These are phyloP conservation scores for Spizaetus ornatus DNA, from an alignment of 2,113 vertebrate genomes.

Conservation along the genomic window DNA sequence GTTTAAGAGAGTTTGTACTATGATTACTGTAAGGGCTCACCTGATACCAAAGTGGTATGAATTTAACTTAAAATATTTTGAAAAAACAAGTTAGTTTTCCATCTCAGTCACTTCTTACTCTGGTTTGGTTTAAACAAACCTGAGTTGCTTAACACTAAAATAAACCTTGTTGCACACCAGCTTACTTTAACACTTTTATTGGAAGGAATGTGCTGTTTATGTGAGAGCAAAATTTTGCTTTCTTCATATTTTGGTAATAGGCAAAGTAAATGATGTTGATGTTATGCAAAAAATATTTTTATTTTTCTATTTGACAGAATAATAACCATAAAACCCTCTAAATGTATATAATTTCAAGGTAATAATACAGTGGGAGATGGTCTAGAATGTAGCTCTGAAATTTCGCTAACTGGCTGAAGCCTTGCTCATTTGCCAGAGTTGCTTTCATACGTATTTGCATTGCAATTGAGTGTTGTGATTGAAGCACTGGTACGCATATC, in stretches of 20 bases:
- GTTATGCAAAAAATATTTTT: neutral
- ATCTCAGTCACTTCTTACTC: neutral
- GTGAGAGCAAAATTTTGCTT: neutral
- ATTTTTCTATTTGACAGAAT: neutral
- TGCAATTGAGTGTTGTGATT: neutral
- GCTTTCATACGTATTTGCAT: neutral
- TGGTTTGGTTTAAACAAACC: neutral
- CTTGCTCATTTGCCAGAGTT: neutral
- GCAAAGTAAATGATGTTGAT: neutral
- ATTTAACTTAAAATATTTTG: neutral
- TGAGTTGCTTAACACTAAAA: neutral
- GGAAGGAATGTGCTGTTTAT: neutral
- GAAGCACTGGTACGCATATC: neutral
- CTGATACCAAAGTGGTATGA: neutral
- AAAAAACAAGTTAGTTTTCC: neutral
- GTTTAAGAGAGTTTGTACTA: neutral
- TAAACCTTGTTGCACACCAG: neutral
- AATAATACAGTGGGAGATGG: neutral
- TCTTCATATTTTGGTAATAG: neutral
- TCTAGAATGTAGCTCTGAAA: neutral
- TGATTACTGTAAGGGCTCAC: neutral
- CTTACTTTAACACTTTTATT: neutral
- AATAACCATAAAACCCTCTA: neutral
- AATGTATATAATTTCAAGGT: neutral
- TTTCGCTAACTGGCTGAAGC: neutral